Evolutionary conservation across 2,888 invertebrate genomes (phyloP).

Genomic region (Pyralis farinalis): DNA sequence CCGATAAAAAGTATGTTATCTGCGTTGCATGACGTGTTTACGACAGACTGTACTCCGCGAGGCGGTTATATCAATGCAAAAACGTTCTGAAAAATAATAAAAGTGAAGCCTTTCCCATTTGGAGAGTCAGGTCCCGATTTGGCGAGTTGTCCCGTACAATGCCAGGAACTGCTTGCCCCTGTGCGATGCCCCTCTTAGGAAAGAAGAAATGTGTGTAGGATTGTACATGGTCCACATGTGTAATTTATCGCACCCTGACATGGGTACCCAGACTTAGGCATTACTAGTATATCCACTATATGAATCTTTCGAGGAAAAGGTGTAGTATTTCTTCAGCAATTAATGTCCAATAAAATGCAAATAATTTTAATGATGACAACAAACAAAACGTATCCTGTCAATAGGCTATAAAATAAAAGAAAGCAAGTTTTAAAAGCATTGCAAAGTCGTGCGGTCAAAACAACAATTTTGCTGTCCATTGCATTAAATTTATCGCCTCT

Average conservation of each 20-base stretch:
- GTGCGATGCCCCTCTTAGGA: slow-evolving; percentile 43
- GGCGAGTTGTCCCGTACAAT: slow-evolving; percentile 39
- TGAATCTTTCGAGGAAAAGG: slow-evolving; percentile 9
- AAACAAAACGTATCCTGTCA: slow-evolving; percentile 46
- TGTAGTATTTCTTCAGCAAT: slow-evolving; percentile 26
- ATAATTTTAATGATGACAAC: slow-evolving; percentile 41
- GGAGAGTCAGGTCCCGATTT: slow-evolving; percentile 34
- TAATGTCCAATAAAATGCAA: slow-evolving; percentile 27
- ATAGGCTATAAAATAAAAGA: slow-evolving; percentile 53
- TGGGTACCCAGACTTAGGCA: slow-evolving; percentile 1
- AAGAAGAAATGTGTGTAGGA: slow-evolving; percentile 35
- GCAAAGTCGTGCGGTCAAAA: slow-evolving; percentile 66
- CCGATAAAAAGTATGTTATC: no score
- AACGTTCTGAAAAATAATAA: slow-evolving; percentile 28
- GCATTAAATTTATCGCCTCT: slow-evolving; percentile 70
- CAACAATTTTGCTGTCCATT: slow-evolving; percentile 78
- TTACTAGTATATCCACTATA: neutral
- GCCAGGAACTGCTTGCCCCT: slow-evolving; percentile 32
- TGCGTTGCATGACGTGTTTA: no score
- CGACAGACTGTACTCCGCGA: neutral
- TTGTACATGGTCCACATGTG: slow-evolving; percentile 28
- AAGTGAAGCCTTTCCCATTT: slow-evolving; percentile 31
- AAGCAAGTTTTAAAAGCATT: slow-evolving; percentile 48
- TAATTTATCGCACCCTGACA: slow-evolving; percentile 30
- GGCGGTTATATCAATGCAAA: neutral